Evolutionary conservation across 30 jellyfish, hydroid and myxozoan species (phyloP).

Genomic region (Chrysaora quinquecirrha): DNA sequence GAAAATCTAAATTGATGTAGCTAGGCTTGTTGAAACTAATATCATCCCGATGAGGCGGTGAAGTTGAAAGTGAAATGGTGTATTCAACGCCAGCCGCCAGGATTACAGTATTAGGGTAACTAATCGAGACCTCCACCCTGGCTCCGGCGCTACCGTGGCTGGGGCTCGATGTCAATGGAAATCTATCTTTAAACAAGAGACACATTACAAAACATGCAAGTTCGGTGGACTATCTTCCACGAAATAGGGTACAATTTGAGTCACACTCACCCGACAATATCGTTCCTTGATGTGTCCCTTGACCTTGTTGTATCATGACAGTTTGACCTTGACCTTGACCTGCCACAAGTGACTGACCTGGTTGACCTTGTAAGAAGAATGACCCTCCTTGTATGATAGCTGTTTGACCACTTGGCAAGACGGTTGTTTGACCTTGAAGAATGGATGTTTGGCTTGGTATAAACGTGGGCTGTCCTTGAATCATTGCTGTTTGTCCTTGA

Average conservation of each 20-base stretch:
- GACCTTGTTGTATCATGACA: conserved; percentile 91
- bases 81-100: no score
- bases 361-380: conserved; percentile 94
- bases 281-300: conserved; percentile 61
- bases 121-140: no score
- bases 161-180: no score
- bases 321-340: conserved; percentile 98
- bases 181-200: no score
- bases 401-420: conserved; percentile 94
- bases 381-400: conserved; percentile 98
- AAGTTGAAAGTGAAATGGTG: no score
- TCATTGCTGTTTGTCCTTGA: conserved; percentile 96
- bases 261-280: conserved; percentile 52
- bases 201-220: no score
- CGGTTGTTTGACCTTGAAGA: conserved; percentile 91
- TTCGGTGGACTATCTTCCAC: no score
- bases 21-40: no score
- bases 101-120: no score
- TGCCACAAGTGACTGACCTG: conserved; percentile 90
- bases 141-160: no score
- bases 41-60: no score
- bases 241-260: background rate
- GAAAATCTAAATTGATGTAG: no score
- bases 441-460: conserved; percentile 92
- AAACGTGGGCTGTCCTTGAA: conserved; percentile 97